Conservation (phyloP, 2,888 invertebrate species). For the Agriopis leucophaearia region DNA sequence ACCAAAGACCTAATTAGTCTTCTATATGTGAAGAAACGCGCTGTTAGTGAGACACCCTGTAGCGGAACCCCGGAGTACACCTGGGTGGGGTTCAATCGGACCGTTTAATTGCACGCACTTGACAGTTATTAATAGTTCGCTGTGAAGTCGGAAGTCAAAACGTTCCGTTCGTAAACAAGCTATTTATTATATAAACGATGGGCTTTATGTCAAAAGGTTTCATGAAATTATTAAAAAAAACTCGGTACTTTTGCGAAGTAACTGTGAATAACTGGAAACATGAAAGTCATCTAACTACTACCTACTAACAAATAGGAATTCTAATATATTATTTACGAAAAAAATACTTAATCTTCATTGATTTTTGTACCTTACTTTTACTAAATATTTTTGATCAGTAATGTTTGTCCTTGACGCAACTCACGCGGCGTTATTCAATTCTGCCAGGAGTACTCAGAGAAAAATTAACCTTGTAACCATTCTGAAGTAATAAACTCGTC, state of each 20-base stretch:
- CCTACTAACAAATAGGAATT: neutral
- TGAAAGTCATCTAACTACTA: no score
- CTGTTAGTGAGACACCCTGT: neutral
- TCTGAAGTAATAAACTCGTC: neutral
- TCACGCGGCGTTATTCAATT: neutral
- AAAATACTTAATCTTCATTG: neutral
- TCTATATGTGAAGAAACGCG: no score
- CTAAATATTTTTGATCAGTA: neutral
- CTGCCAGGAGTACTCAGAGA: neutral
- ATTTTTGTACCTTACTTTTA: neutral
- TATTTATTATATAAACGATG: slow-evolving; percentile 19
- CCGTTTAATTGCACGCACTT: slow-evolving; percentile 33
- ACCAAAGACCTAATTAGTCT: no score
- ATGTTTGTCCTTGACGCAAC: neutral
- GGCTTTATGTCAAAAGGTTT: neutral
- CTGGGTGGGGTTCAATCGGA: neutral
- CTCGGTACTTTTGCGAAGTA: neutral
- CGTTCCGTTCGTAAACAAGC: slow-evolving; percentile 22
- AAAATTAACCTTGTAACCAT: neutral
- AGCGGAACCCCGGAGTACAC: neutral
- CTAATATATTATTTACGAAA: neutral
- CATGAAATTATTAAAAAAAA: slow-evolving; percentile 6
- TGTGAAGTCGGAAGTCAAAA: slow-evolving; percentile 10
- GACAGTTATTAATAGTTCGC: slow-evolving; percentile 35
- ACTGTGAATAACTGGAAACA: neutral